Conservation (phyloP, 2,888 invertebrate species). For the Agriopis aurantiaria region DNA sequence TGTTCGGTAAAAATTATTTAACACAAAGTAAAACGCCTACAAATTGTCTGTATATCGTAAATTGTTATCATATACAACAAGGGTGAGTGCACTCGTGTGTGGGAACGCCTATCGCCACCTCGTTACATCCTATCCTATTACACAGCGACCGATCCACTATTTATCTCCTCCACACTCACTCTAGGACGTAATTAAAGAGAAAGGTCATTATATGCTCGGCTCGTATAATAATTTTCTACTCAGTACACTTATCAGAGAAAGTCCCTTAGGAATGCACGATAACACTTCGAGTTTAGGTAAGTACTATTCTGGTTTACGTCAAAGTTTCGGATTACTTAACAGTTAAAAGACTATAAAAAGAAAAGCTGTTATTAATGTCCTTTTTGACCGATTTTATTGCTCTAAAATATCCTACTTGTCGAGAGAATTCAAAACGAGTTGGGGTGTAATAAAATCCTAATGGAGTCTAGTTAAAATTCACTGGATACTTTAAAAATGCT, state of each 20-base stretch:
- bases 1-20: too few species aligned
- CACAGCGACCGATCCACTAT: constrained; percentile 55
- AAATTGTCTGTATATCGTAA: neutral
- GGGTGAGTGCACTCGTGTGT: constrained; percentile 65
- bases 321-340: constrained; percentile 36
- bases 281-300: constrained; percentile 48
- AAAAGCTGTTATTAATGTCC: constrained; percentile 41
- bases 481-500: constrained; percentile 10
- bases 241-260: constrained; percentile 77
- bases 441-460: constrained; percentile 14
- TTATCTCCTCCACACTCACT: constrained; percentile 76
- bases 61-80: neutral
- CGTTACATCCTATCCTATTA: constrained; percentile 65
- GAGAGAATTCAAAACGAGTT: constrained; percentile 4
- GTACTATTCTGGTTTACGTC: constrained; percentile 49
- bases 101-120: constrained; percentile 67
- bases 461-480: constrained; percentile 10
- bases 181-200: constrained; percentile 81
- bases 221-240: constrained; percentile 67
- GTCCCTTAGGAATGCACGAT: constrained; percentile 66
- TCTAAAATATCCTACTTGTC: constrained; percentile 21
- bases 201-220: constrained; percentile 77
- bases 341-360: constrained; percentile 35
- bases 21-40: neutral
- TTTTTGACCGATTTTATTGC: constrained; percentile 38